Evolutionary conservation across 2,888 invertebrate genomes (phyloP), one percentile per base, ranked within the genome.

Genomic region (Drosophila tanythrix): DNA sequence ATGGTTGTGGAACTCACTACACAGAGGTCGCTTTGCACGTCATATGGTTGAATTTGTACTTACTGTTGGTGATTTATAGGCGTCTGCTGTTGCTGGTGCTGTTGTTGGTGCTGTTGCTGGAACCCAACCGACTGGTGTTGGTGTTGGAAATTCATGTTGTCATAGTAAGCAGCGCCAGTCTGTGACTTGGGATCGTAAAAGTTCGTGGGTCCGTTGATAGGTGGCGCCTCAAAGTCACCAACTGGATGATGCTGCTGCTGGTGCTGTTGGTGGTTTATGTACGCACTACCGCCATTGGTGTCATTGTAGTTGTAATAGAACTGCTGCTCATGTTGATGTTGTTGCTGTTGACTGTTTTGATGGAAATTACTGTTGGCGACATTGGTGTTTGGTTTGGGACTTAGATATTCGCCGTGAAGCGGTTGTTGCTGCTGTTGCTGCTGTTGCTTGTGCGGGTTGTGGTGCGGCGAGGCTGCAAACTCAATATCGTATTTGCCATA

Each of bases 401-500:
- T 90, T 64, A 90, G 85, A 86, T 91, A 92, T 65, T 92, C 92
- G 79, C 84, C 83, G 79, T 85, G 81, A 61, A 81, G 66, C 68
- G 82, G 70, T 62, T 70, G 70, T 29, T 74, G 74, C 33, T 79
- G 79, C 29, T 55, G 66, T 21, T 21, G 21, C 21, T 21, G 21
- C 68, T 83, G 84, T 33, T 88, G 76, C 64, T 91, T 78, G 66
- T 81, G 89, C 36, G 80, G 74, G 62, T 71, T 86, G 58, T 81
- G 81, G 10, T 80, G 77, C 52, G 88, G 88, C 60, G 88, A 76
- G 70, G 89, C 66, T 56, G 91, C 91, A 52, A 91, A 83, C 69
- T 90, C 93, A 74, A 92, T 91, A 52, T 93, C 93, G 76, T 93
- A 93, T 75, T 93, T 93, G 66, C 92, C 92, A 70, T 93, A 93